Conservation (phyloP, 2,888 invertebrate genomes). For the Amitus sp. region DNA sequence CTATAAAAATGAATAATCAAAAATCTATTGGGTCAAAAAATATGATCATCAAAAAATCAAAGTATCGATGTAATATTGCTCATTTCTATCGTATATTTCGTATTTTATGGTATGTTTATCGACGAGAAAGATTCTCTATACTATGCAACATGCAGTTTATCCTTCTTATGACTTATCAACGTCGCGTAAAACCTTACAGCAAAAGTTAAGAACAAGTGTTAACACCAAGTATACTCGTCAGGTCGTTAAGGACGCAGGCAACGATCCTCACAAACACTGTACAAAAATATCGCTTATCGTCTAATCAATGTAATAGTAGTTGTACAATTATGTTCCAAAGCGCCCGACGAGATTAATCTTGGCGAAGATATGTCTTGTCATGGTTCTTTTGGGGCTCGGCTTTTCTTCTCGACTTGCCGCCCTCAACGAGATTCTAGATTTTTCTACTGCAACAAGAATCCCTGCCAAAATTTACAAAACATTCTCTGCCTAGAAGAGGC, state of each 20-base stretch:
- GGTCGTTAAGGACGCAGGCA: constrained; percentile 54
- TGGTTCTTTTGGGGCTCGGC: constrained; percentile 50
- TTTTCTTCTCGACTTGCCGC: constrained; percentile 16
- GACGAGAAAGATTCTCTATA: too few relatives aligned
- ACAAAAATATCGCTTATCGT: constrained; percentile 62
- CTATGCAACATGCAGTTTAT: too few relatives aligned
- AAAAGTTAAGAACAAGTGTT: constrained; percentile 12
- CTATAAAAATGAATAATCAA: too few relatives aligned
- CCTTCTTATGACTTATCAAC: too few relatives aligned
- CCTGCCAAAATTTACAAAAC: too few relatives aligned
- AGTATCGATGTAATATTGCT: too few relatives aligned
- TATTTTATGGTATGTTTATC: too few relatives aligned
- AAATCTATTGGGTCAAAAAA: too few relatives aligned
- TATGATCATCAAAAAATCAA: too few relatives aligned
- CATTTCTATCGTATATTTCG: too few relatives aligned
- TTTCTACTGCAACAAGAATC: constrained; percentile 33
- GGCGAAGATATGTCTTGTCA: constrained; percentile 58
- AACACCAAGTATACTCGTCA: constrained; percentile 40
- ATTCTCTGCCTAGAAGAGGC: too few relatives aligned
- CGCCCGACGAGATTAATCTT: constrained; percentile 52
- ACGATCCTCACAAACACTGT: constrained; percentile 53
- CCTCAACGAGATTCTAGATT: constrained; percentile 32
- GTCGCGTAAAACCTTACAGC: constrained; percentile 33
- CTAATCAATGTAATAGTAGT: constrained; percentile 43
- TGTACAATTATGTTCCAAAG: constrained; percentile 48